phyloP scores from a whole-genome alignment of 1,140 invertebrate genomes.

The Drosophila arizonae region DNA sequence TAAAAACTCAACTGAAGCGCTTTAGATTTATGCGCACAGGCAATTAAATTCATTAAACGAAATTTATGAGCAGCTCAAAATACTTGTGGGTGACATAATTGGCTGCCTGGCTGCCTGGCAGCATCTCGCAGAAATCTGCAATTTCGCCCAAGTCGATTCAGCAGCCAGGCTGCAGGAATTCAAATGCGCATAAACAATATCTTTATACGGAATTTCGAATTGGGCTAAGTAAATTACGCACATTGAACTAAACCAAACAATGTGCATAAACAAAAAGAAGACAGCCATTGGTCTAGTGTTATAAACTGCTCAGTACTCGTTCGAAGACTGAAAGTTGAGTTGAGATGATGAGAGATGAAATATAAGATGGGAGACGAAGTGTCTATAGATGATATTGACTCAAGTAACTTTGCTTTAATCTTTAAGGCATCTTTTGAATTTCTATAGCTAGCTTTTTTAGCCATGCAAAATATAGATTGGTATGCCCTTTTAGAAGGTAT shows the following conservation, averaged over 20 bases:
- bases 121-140: conserved; percentile 14
- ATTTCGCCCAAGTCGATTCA: conserved; percentile 39
- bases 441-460: no score
- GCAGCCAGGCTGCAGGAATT: conserved; percentile 46
- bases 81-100: conserved; percentile 75
- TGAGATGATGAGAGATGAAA: no score
- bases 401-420: no score
- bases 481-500: no score
- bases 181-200: conserved; percentile 51
- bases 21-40: conserved; percentile 74
- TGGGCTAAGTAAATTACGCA: conserved; percentile 76
- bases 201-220: conserved; percentile 49
- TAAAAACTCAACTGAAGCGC: conserved; percentile 77
- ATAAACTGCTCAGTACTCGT: not conserved
- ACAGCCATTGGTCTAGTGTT: not conserved
- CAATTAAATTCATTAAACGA: conserved; percentile 79
- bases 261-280: conserved; percentile 53
- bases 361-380: no score
- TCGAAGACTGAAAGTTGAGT: not conserved
- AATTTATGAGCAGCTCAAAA: conserved; percentile 65
- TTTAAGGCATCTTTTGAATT: no score
- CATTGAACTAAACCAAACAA: conserved; percentile 64
- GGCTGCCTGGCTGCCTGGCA: conserved; percentile 21
- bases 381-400: no score
- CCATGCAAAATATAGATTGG: no score